These are phyloP conservation scores for Danio albolineatus DNA, from an alignment of 2,797 vertebrate species.

Conservation along the genomic window DNA sequence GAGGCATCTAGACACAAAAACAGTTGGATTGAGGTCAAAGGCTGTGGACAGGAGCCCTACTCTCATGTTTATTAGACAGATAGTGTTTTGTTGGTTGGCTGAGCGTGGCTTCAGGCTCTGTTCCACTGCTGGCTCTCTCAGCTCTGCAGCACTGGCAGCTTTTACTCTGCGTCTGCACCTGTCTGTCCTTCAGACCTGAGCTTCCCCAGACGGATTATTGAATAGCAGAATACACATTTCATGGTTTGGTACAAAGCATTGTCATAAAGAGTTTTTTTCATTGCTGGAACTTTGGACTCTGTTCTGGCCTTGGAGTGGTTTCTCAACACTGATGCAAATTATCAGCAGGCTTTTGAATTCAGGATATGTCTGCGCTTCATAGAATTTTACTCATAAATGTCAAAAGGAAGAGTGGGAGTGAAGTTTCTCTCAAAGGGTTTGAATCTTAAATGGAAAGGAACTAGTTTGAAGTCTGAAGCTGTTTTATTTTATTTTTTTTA, in stretches of 20 bases:
- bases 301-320: slow-evolving; percentile 2
- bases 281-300: slow-evolving; percentile 17
- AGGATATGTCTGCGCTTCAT: slow-evolving; percentile 7
- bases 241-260: slow-evolving; percentile 11
- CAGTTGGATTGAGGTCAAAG: slow-evolving; percentile 47
- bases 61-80: slow-evolving; percentile 50
- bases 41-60: slow-evolving; percentile 37
- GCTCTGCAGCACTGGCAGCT: slow-evolving; percentile 10
- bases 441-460: slow-evolving; percentile 16
- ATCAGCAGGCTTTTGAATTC: slow-evolving; percentile 8
- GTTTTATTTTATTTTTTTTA: not conserved
- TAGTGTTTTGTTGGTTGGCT: slow-evolving; percentile 55
- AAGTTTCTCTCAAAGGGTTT: slow-evolving; percentile 36
- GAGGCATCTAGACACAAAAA: slow-evolving; percentile 37
- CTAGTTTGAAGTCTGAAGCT: slow-evolving; percentile 22
- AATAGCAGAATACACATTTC: slow-evolving; percentile 12
- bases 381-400: slow-evolving; percentile 38
- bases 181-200: slow-evolving; percentile 19
- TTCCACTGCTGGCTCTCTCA: slow-evolving; percentile 14
- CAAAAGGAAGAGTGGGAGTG: slow-evolving; percentile 27
- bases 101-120: slow-evolving; percentile 46
- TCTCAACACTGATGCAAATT: slow-evolving; percentile 11
- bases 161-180: slow-evolving; percentile 43
- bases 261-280: not conserved
- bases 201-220: not conserved